Evolutionary conservation across 1,140 invertebrate species (phyloP).

Genomic region (Maniola jurtina): DNA sequence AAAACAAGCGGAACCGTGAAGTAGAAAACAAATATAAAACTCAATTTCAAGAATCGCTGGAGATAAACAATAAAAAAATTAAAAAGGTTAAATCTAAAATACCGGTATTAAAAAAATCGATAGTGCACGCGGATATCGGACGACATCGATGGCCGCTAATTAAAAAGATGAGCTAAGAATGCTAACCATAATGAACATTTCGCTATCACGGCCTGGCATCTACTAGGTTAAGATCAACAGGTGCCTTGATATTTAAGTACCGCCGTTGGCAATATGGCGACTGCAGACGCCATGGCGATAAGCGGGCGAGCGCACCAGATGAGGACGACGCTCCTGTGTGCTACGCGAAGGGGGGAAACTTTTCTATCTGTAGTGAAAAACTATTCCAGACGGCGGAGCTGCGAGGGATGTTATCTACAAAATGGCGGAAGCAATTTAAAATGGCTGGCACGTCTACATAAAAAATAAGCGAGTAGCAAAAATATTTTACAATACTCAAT

Average conservation of each 20-base stretch:
- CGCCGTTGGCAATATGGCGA: constrained; percentile 34
- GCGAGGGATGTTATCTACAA: constrained; percentile 8
- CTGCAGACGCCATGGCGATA: constrained; percentile 28
- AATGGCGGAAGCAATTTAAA: constrained; percentile 16
- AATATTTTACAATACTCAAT: too few species aligned
- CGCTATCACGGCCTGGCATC: constrained; percentile 28
- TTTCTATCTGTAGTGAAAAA: constrained; percentile 16
- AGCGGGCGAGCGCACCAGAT: constrained; percentile 25
- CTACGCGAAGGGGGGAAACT: constrained; percentile 9
- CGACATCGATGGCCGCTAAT: background rate
- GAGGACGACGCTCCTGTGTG: constrained; percentile 20
- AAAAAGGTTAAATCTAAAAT: background rate
- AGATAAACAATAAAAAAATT: background rate
- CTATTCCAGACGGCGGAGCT: constrained; percentile 11
- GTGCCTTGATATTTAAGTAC: constrained; percentile 37
- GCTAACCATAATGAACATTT: constrained; percentile 25
- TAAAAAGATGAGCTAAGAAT: background rate
- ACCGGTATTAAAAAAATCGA: background rate
- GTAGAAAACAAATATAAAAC: background rate
- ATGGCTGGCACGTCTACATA: background rate
- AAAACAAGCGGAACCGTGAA: too few species aligned
- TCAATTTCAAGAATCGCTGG: background rate
- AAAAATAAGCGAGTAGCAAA: too few species aligned
- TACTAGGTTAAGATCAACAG: constrained; percentile 39
- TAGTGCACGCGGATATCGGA: too few species aligned